Evolutionary conservation across 2,113 vertebrate genomes (phyloP).

Genomic region (Cervus canadensis): DNA sequence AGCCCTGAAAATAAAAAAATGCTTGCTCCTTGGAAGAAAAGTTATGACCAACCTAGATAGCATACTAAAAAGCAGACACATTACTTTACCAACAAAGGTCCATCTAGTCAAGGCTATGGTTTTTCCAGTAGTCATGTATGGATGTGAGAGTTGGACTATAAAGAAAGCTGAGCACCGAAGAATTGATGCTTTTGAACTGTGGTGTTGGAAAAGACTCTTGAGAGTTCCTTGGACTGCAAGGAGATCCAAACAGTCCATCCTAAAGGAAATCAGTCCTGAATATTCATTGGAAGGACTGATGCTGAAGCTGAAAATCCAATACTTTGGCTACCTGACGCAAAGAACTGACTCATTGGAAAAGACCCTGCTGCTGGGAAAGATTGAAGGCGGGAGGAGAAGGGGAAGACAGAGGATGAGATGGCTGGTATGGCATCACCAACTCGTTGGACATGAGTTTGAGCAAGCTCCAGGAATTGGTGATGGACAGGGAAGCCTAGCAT

Average conservation of each 20-base stretch:
- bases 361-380: background rate
- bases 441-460: background rate
- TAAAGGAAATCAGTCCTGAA: background rate
- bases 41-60: background rate
- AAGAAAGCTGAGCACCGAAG: background rate
- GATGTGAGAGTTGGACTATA: background rate
- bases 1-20: background rate
- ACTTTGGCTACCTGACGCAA: background rate
- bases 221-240: background rate
- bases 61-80: background rate
- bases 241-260: background rate
- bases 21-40: background rate
- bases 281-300: background rate
- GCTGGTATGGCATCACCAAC: rapidly evolving
- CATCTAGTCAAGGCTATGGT: background rate
- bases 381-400: background rate
- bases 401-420: rapidly evolving
- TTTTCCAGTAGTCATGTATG: background rate
- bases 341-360: background rate
- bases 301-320: background rate
- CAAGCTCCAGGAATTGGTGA: background rate
- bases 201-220: background rate
- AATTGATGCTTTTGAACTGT: background rate
- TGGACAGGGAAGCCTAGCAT: background rate
- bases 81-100: background rate